A percentile compares a stretch with the other conserved stretches of the same genome.
phyloP scores from a whole-genome alignment of 2,113 vertebrate genomes.

The Hippoglossus stenolepis region DNA sequence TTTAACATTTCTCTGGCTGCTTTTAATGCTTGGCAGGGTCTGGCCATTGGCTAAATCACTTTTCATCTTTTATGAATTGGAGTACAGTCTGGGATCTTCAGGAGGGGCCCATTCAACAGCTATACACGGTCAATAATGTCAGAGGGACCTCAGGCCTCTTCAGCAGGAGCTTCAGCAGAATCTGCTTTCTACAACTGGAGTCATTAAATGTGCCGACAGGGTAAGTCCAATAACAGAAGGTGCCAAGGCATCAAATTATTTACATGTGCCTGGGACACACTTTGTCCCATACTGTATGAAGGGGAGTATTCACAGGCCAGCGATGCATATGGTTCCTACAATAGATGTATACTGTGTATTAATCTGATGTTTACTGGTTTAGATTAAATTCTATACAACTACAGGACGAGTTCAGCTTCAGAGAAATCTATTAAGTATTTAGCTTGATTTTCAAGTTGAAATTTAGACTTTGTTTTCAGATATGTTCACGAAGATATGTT shows the following conservation, averaged over 20 bases:
- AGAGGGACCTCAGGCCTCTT: conserved; percentile 5
- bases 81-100: conserved; percentile 9
- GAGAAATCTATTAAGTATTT: background rate
- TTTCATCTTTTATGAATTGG: conserved; percentile 54
- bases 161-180: background rate
- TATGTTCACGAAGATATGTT: no score
- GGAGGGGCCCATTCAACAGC: conserved; percentile 11
- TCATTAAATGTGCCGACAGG: background rate
- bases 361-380: no score
- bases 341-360: no score
- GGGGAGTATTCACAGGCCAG: no score
- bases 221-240: background rate
- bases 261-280: background rate
- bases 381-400: background rate
- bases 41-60: conserved; percentile 39
- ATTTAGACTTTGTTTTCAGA: background rate
- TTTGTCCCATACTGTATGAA: background rate
- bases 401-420: background rate
- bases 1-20: conserved; percentile 37
- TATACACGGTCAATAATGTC: conserved; percentile 18
- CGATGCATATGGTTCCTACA: no score
- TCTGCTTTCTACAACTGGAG: background rate
- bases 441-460: background rate
- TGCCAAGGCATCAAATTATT: background rate
- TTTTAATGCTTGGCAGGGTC: conserved; percentile 48